Evolutionary conservation across 2,888 invertebrate genomes (phyloP), one percentile per base, ranked within the genome.

Genomic region (Antheraea assamensis): DNA sequence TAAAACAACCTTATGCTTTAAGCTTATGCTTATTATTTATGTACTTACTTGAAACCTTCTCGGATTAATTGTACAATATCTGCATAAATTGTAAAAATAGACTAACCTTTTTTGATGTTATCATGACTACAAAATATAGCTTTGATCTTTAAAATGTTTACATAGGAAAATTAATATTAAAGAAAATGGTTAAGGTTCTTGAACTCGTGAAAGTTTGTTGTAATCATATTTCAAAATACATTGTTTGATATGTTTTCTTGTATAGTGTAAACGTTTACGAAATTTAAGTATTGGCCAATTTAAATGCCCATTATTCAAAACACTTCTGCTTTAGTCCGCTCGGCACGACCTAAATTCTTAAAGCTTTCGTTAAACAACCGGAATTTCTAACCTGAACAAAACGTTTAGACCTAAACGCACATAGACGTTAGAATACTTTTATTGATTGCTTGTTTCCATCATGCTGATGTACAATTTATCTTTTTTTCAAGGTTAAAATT

Each of bases 201-300:
- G 66, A 31, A 21, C 66, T 19, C 66, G 31, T 31, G 19, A 66
- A 66, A 1, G 19, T 0, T 35, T 21, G 66, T 35, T 17, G 21
- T 31, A 66, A 31, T 31, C 31, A 66, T 66, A 66, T 66, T 66
- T 66, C 66, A 66, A 61, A 35, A 66, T 66, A 31, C 35, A 35
- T 35, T 66, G 66, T 66, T 66, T 66, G 66, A 31, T 66, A 66
- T 66, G 19, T 66, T 66, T 66, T 35, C 66, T 66, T 35, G 35
- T 35, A 31, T 31, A 66, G 31, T 66, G 42, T 73, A 70, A 73
- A 70, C 70, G 68, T 72, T 75, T 74, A 73, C 70, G 71, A 73
- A 74, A 74, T 74, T 76, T 72, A 72, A 75, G 70, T 74, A 76
- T 73, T 75, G 77, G 73, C 71, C 58, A 42, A 68, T 52, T 61